Base-by-base conservation (phyloP, 2,113 vertebrate genomes). In the Lepisosteus oculatus region DNA sequence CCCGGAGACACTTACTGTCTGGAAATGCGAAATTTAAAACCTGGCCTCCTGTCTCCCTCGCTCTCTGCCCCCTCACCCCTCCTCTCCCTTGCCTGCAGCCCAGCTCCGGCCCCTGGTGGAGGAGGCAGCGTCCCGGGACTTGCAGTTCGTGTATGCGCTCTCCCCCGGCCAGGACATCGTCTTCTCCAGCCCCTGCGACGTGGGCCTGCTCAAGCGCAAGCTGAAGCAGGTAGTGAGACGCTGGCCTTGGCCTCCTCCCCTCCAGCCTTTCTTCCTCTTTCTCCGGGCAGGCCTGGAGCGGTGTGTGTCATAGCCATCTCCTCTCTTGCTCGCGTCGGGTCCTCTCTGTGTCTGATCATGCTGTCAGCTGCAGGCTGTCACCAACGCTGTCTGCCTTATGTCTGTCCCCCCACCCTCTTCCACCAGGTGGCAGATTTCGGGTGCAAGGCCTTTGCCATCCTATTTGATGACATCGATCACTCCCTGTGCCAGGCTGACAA, bases 151-250 rank as follows among this genome's bases (percentile, higher is more conserved):
- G 61, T 95, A 94, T 0, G 91, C 93, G n/a, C 81, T 95, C 62
- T 95, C 94, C 74, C 92, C 94, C 3, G 94, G 93, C 69, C 94
- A 95, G 84, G 94, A 95, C 83, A 92, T 95, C 4, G 91, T 95
- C 74, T 95, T 95, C 72, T 95, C 93, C 0, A 95, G 93, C 47
- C 72, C 92, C 0, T 90, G 90, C 68, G 94, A 95, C 77, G 70
- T 94, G 73, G 89, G 89, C 3, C 85, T 95, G 62, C 91, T 95
- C 61, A 93, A 93, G 79, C 93, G 93, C 81, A 95, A 95, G 79
- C 87, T 95, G 73, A 92, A 87, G 89, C 94, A 95, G 90, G 94
- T 94, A 82, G 54, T 70, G 70, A 85, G 78, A 84, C 72, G 76
- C 61, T 14, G 29, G 29, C 17, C 15, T 55, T 15, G 15, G n/a